phyloP scores from a whole-genome alignment of 2,888 invertebrate species.

The Melolontha melolontha region DNA sequence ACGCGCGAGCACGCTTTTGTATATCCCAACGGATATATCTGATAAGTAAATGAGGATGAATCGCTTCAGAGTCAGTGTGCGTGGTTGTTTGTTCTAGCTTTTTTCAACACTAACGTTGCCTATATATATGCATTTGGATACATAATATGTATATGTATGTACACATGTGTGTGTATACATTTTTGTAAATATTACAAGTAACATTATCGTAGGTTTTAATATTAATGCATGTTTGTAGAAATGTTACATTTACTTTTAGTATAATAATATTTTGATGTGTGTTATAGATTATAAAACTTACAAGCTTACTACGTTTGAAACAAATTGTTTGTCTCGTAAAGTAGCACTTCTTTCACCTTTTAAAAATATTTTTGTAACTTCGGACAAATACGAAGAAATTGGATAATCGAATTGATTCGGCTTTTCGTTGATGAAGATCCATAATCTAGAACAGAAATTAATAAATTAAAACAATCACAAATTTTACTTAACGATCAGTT shows the following conservation, averaged over 20 bases:
- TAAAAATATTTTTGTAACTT: too few relatives aligned
- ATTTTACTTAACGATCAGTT: too few relatives aligned
- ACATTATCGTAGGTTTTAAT: neutral
- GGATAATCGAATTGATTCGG: too few relatives aligned
- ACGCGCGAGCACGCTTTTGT: conserved; percentile 18
- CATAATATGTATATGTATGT: neutral
- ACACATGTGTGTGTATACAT: neutral
- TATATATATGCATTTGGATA: conserved; percentile 7
- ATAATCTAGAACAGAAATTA: too few relatives aligned
- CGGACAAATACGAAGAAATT: too few relatives aligned
- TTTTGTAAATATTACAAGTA: neutral
- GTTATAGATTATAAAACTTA: too few relatives aligned
- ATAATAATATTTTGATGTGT: neutral
- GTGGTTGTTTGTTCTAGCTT: conserved; percentile 10
- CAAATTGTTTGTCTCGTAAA: too few relatives aligned
- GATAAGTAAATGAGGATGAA: conserved; percentile 35
- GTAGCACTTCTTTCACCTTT: too few relatives aligned
- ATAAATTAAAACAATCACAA: too few relatives aligned
- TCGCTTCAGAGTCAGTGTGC: conserved; percentile 4
- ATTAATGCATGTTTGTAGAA: too few relatives aligned
- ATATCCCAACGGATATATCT: conserved; percentile 24
- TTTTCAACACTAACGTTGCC: conserved; percentile 4
- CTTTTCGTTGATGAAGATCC: too few relatives aligned
- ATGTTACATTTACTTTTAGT: neutral
- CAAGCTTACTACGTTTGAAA: too few relatives aligned